Base-by-base conservation (phyloP, 2,888 invertebrate species). In the Tromatobia lineatoria region DNA sequence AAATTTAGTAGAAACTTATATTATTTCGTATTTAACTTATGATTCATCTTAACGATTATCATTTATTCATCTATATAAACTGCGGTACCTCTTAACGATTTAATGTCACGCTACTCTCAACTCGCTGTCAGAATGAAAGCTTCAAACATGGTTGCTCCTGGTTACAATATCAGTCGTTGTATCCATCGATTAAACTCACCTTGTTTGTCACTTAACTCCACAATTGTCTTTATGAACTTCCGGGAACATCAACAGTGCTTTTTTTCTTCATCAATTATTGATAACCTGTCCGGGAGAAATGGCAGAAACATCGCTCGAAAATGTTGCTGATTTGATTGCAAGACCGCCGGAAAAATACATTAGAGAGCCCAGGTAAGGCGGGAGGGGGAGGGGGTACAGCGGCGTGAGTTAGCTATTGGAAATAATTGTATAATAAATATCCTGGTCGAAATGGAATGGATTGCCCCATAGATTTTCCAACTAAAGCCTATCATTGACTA, bases 321-420 rank as follows among this genome's bases (percentile, higher is more conserved):
- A 79, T 59, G 83, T 83, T 67, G n/a, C 71, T 23, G 82, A 87
- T 29, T 54, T 87, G 59, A 87, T 87, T 25, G 75, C 71, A 8
- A 84, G 82, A 54, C 87, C 85, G 8, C 29, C 45, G 1, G 64
- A 69, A 18, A 23, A 69, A 67, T 82, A 78, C n/a, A 54, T 57
- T 2, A 47, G 76, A 29, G 76, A 83, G 47, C 67, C 76, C 10
- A 80, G 83, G 83, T 83, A 52, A 18, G 8, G 18, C n/a, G n/a
- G n/a, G n/a, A n/a, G n/a, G n/a, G n/a, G n/a, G n/a, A n/a, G n/a
- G n/a, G n/a, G n/a, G n/a, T n/a, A n/a, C n/a, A n/a, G n/a, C n/a
- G n/a, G n/a, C n/a, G n/a, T n/a, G n/a, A n/a, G n/a, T n/a, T n/a
- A n/a, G n/a, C n/a, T n/a, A n/a, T n/a, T n/a, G n/a, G n/a, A n/a